phyloP scores from a whole-genome alignment of 1,140 invertebrate genomes.

The Drosophila nannoptera region DNA sequence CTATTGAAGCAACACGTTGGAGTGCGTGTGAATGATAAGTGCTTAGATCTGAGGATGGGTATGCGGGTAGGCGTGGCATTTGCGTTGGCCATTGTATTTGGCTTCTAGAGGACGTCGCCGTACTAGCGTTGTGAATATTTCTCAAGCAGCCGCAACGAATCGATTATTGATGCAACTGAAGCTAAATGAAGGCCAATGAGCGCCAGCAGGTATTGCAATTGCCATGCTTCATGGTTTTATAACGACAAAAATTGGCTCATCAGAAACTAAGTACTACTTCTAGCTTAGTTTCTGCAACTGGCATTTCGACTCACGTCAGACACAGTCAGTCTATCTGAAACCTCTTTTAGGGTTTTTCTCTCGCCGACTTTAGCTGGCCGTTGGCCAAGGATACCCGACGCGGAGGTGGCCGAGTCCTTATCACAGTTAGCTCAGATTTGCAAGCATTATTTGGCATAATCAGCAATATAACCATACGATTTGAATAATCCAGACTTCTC shows the following conservation, averaged over 20 bases:
- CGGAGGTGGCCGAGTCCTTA: too few species aligned
- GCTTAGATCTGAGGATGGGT: slow-evolving; percentile 22
- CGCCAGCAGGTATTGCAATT: slow-evolving; percentile 29
- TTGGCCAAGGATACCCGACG: too few species aligned
- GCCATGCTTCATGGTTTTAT: slow-evolving; percentile 56
- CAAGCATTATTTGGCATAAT: too few species aligned
- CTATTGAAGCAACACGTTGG: slow-evolving; percentile 29
- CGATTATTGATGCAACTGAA: slow-evolving; percentile 1
- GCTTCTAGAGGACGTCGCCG: background rate
- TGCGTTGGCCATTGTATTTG: slow-evolving; percentile 42
- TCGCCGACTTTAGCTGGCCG: too few species aligned
- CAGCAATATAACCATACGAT: too few species aligned
- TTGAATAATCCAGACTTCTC: too few species aligned
- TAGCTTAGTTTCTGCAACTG: background rate
- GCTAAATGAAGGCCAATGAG: background rate
- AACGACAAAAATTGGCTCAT: slow-evolving; percentile 40
- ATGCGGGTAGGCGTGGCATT: slow-evolving; percentile 9
- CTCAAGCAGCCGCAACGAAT: slow-evolving; percentile 21
- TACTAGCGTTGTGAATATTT: slow-evolving; percentile 51
- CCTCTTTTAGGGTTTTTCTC: too few species aligned
- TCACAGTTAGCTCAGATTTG: too few species aligned
- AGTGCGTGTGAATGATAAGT: slow-evolving; percentile 41
- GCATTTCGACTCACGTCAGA: background rate
- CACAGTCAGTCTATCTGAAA: too few species aligned
- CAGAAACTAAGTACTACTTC: slow-evolving; percentile 19